phyloP scores from a whole-genome alignment of 2,888 invertebrate genomes.

The Bugula neritina region DNA sequence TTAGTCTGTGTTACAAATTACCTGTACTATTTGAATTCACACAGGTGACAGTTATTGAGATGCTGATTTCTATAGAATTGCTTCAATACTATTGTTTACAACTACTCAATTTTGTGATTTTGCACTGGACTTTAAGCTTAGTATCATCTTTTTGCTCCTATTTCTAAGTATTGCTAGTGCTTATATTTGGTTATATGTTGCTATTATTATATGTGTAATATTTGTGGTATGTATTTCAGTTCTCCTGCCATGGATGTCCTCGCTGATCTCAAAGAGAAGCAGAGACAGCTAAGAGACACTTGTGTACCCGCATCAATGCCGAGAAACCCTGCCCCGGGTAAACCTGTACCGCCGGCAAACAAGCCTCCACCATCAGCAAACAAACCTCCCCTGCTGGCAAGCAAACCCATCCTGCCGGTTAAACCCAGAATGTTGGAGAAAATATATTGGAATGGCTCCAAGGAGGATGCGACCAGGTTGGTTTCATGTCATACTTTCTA shows the following conservation, averaged over 20 bases:
- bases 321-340: not conserved
- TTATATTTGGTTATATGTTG: no score
- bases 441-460: slow-evolving; percentile 11
- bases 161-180: no score
- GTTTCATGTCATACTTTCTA: not conserved
- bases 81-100: no score
- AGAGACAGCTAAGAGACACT: not conserved
- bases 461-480: slow-evolving; percentile 9
- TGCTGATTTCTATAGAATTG: no score
- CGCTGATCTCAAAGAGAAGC: not conserved
- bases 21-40: no score
- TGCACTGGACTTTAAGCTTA: no score
- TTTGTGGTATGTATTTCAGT: no score
- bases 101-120: no score
- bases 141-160: no score
- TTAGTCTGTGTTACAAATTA: no score
- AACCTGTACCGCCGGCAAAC: not conserved
- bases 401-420: slow-evolving; percentile 6
- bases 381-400: not conserved
- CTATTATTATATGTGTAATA: no score
- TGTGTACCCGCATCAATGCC: not conserved
- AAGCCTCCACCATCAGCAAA: not conserved
- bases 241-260: not conserved
- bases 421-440: slow-evolving; percentile 3
- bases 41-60: no score